A percentile compares a stretch with the other conserved stretches of the same genome.
Conservation (phyloP, 2,113 vertebrate genomes). For the Forbesichthys agassizii region DNA sequence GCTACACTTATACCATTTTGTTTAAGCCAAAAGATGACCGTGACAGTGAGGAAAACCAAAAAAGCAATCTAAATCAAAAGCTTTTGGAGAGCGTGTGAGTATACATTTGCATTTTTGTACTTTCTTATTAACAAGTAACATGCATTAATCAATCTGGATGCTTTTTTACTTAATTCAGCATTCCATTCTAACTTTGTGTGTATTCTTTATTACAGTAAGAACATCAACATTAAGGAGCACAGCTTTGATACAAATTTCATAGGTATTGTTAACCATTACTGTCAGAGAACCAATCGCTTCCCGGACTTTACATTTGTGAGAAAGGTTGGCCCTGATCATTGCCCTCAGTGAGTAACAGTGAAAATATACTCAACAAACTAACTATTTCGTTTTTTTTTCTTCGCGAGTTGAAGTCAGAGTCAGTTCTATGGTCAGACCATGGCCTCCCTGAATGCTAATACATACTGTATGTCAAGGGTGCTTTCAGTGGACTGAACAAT, state of each 20-base stretch:
- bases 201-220: slow-evolving; percentile 33
- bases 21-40: slow-evolving; percentile 47
- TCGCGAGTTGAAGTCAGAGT: too few relatives aligned
- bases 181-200: neutral
- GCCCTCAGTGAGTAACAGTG: slow-evolving; percentile 51
- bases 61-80: slow-evolving; percentile 7
- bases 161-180: neutral
- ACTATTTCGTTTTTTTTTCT: too few relatives aligned
- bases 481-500: too few relatives aligned
- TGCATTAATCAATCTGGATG: neutral
- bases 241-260: slow-evolving; percentile 52
- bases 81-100: slow-evolving; percentile 41
- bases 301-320: slow-evolving; percentile 19
- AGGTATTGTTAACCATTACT: slow-evolving; percentile 46
- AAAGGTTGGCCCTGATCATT: slow-evolving; percentile 54
- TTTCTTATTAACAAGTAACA: neutral
- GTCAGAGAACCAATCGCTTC: slow-evolving; percentile 40
- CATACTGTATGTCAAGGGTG: too few relatives aligned
- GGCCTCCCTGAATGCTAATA: too few relatives aligned
- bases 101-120: neutral
- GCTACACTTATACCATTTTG: neutral
- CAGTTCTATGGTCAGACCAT: too few relatives aligned
- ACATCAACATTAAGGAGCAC: slow-evolving; percentile 10
- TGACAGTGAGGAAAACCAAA: neutral
- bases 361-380: neutral